Base-by-base conservation (phyloP, 2,888 invertebrate genomes). In the Archips xylosteana region DNA sequence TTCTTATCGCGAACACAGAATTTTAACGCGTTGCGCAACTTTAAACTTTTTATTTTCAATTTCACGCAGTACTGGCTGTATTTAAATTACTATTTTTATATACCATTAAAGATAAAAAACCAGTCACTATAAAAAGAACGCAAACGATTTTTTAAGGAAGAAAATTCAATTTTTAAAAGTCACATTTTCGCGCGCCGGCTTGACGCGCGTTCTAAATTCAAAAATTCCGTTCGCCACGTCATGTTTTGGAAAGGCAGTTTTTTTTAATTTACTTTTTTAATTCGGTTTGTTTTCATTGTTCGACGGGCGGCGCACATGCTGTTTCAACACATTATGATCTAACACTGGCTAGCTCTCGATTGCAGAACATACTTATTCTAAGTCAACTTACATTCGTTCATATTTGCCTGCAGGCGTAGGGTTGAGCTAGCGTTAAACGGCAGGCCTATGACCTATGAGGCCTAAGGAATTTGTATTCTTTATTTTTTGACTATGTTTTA, bases 321-420 rank as follows among this genome's bases (percentile, higher is more conserved):
- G 90, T 94, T 94, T 93, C 92, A 90, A 91, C 94, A 94, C 94
- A 93, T 92, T 92, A 94, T 94, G 94, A 94, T 93, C 94, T 94
- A 94, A 94, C 94, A 94, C 94, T 94, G 94, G 89, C 92, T 85
- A 90, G 87, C 87, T 89, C 91, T 90, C 92, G 92, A 93, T 94
- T 92, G 94, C 92, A 92, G 94, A 92, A 94, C 94, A 94, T 91
- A 94, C 94, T 93, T 94, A 94, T 94, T 94, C 94, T 94, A 94
- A 94, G 93, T 94, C 94, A 94, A 94, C 94, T 94, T 92, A 94
- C 94, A 94, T 94, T 94, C 94, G 94, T 94, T 94, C 94, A 94
- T 94, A 94, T 94, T 94, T 94, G 94, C 94, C 94, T 94, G 94
- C 90, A 89, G 92, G 86, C 90, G 80, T 94, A 94, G 94, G 94